These are phyloP conservation scores for Sarcophilus harrisii DNA, from an alignment of 2,797 vertebrate species.

Conservation along the genomic window DNA sequence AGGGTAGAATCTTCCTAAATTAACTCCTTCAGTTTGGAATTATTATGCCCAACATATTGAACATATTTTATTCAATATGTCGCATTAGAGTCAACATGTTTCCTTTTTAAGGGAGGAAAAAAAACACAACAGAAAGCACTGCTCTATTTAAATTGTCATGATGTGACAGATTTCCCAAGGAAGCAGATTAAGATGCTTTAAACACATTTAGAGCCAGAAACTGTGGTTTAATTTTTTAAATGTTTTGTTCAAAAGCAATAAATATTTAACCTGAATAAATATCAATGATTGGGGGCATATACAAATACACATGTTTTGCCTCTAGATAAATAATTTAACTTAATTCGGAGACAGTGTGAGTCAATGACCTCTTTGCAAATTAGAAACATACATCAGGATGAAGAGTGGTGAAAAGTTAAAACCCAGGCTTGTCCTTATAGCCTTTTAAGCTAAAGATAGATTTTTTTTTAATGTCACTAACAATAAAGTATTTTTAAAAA, in stretches of 20 bases:
- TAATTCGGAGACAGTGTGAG: conserved; percentile 80
- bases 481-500: conserved; percentile 69
- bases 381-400: conserved; percentile 81
- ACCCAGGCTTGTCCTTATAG: conserved; percentile 72
- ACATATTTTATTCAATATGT: conserved; percentile 77
- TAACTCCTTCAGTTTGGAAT: conserved; percentile 70
- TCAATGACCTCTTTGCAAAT: conserved; percentile 80
- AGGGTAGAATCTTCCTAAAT: conserved; percentile 56
- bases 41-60: conserved; percentile 75
- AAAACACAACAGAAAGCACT: conserved; percentile 74
- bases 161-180: conserved; percentile 66
- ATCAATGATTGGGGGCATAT: conserved; percentile 62
- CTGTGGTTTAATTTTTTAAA: conserved; percentile 76
- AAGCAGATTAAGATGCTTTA: conserved; percentile 67
- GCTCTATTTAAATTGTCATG: conserved; percentile 75
- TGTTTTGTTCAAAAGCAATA: conserved; percentile 79
- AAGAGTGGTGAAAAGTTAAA: conserved; percentile 79
- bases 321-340: conserved; percentile 80
- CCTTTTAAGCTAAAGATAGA: conserved; percentile 79
- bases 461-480: conserved; percentile 68
- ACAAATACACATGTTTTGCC: conserved; percentile 76
- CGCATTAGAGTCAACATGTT: conserved; percentile 76
- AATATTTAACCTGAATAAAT: conserved; percentile 81
- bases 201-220: conserved; percentile 74
- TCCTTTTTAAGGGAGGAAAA: conserved; percentile 68